Evolutionary conservation across 1,140 invertebrate genomes (phyloP).

Genomic region (Drosophila teissieri): DNA sequence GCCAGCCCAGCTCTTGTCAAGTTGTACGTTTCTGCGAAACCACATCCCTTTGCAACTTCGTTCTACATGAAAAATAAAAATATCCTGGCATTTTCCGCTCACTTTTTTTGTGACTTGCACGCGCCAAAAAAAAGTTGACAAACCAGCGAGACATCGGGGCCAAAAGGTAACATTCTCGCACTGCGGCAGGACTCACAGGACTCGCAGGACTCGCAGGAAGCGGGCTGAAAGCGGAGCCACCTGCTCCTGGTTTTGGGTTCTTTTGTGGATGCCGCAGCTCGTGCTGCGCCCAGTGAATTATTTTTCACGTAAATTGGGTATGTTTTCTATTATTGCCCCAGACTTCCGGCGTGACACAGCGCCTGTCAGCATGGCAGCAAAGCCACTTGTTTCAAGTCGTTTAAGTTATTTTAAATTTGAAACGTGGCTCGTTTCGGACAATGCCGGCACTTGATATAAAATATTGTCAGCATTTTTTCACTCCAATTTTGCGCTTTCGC

Average conservation of each 20-base stretch:
- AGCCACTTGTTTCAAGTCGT: slow-evolving; percentile 72
- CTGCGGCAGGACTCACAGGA: slow-evolving; percentile 19
- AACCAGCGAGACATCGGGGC: slow-evolving; percentile 26
- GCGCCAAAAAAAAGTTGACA: slow-evolving; percentile 53
- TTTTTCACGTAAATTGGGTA: slow-evolving; percentile 75
- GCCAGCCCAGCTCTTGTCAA: background rate
- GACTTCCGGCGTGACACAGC: slow-evolving; percentile 75
- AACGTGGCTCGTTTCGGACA: slow-evolving; percentile 54
- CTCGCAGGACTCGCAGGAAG: slow-evolving; percentile 19
- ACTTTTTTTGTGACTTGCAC: slow-evolving; percentile 37
- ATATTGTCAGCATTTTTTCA: slow-evolving; percentile 51
- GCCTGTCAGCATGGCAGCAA: slow-evolving; percentile 53
- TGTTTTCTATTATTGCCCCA: slow-evolving; percentile 80
- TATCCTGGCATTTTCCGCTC: slow-evolving; percentile 25
- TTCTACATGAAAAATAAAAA: slow-evolving; percentile 31
- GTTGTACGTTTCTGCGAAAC: background rate
- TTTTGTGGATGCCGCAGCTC: slow-evolving; percentile 35
- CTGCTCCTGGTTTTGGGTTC: slow-evolving; percentile 20
- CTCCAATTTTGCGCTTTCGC: slow-evolving; percentile 20
- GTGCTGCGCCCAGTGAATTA: slow-evolving; percentile 68
- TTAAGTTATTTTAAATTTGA: slow-evolving; percentile 77
- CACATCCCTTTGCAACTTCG: slow-evolving; percentile 14
- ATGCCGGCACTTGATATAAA: slow-evolving; percentile 41
- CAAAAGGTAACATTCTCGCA: slow-evolving; percentile 46
- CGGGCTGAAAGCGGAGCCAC: slow-evolving; percentile 27